Conservation (phyloP, 2,888 invertebrate species). For the Troides aeacus region DNA sequence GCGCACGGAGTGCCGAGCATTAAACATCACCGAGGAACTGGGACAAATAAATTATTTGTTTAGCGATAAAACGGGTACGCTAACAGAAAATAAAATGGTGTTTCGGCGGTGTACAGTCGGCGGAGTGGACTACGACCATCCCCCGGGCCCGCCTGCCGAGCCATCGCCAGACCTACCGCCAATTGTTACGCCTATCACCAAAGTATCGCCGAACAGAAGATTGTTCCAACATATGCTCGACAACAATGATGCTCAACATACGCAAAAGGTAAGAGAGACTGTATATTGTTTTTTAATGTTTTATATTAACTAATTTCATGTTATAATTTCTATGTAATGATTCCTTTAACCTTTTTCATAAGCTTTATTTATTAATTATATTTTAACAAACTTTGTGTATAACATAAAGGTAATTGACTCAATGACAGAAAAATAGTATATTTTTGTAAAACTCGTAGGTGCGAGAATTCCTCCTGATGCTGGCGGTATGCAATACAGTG, state of each 20-base stretch:
- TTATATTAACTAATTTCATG: too few species aligned
- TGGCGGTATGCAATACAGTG: conserved; percentile 98
- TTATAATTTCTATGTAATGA: too few species aligned
- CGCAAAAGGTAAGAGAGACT: conserved; percentile 71
- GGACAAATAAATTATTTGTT: conserved; percentile 95
- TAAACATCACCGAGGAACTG: conserved; percentile 98
- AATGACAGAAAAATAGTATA: neutral
- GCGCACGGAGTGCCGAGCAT: conserved; percentile 89
- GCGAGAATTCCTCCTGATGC: conserved; percentile 92
- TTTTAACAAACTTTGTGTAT: too few species aligned
- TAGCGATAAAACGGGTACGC: conserved; percentile 98
- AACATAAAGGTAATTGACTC: neutral
- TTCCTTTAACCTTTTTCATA: too few species aligned
- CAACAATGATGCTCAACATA: conserved; percentile 76
- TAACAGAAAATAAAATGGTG: conserved; percentile 98
- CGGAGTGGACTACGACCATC: conserved; percentile 94
- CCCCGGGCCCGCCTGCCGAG: conserved; percentile 85
- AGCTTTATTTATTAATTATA: too few species aligned
- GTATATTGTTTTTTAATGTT: neutral
- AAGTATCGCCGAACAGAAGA: conserved; percentile 67
- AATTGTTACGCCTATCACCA: conserved; percentile 70
- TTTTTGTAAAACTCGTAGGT: conserved; percentile 68
- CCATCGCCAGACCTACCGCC: conserved; percentile 76
- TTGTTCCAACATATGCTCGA: conserved; percentile 66
- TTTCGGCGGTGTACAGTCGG: conserved; percentile 94